Percentiles rank a stretch among this genome's conserved stretches.
Evolutionary conservation across 2,113 vertebrate species (phyloP).

Genomic region (Ophthalmolycus amberensis): DNA sequence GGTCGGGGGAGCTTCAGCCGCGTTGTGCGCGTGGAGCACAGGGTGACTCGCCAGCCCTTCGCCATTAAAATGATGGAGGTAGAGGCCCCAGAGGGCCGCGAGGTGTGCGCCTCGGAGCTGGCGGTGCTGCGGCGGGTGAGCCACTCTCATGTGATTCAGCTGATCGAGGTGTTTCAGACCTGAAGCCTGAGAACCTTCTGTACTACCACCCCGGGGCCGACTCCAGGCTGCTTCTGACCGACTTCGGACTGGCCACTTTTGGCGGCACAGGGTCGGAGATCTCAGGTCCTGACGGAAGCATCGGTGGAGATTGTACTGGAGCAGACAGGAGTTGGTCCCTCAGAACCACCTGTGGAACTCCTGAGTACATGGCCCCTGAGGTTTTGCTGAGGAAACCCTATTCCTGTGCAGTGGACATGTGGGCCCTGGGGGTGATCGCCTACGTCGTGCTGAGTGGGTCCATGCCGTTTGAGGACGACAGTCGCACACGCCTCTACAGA

Average conservation of each 20-base stretch:
- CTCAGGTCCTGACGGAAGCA: background rate
- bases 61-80: slow-evolving; percentile 83
- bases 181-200: slow-evolving; percentile 80
- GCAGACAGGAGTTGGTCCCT: slow-evolving; percentile 24
- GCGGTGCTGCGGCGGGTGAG: slow-evolving; percentile 73
- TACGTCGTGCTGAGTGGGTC: slow-evolving; percentile 78
- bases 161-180: slow-evolving; percentile 80
- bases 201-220: slow-evolving; percentile 77
- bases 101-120: slow-evolving; percentile 75
- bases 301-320: background rate
- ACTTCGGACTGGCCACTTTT: slow-evolving; percentile 78
- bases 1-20: slow-evolving; percentile 78
- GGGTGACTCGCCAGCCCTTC: slow-evolving; percentile 71
- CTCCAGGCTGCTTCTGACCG: slow-evolving; percentile 75
- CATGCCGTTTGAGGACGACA: slow-evolving; percentile 78
- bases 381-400: slow-evolving; percentile 66
- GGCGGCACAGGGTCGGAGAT: slow-evolving; percentile 16
- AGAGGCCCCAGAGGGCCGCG: slow-evolving; percentile 61
- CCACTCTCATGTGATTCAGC: slow-evolving; percentile 71
- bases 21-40: slow-evolving; percentile 77
- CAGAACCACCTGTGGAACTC: slow-evolving; percentile 59
- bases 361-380: slow-evolving; percentile 79
- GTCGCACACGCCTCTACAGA: slow-evolving; percentile 64
- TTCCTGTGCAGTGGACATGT: slow-evolving; percentile 76
- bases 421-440: slow-evolving; percentile 77